Evolutionary conservation across 2,797 vertebrate species (phyloP), one percentile per base, ranked within the genome.

Genomic region (Myiotriccus ornatus): DNA sequence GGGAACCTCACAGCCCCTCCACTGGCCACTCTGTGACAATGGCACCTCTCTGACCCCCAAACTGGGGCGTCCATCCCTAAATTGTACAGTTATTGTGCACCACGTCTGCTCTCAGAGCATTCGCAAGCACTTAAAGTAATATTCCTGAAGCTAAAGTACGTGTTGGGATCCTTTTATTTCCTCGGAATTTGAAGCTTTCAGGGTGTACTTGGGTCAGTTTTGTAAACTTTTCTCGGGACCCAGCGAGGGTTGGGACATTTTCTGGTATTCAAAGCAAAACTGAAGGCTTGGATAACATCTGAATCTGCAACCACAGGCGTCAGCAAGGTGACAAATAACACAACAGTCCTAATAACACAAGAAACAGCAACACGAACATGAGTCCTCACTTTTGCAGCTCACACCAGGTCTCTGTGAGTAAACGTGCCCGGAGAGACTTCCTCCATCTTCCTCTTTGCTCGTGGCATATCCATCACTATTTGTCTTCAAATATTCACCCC

Each of bases 121-220:
- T 24, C 44, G 9, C 62, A 47, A 80, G 49, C 67, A 14, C n/a
- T 82, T 69, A 53, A 74, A 92, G 44, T 35, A 80, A 91, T 21
- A 60, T 15, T 41, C 49, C 4, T 6, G 3, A 44, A 34, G 39
- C 49, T 28, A 18, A 55, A 87, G 76, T 65, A 37, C 0, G 0
- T 11, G 10, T 65, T 34, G 43, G 52, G 64, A 77, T 74, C 0
- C 14, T 10, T 97, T 96, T 93, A 95, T 95, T 95, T 93, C 65
- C 64, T 93, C 28, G 2, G 1, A n/a, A 46, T 55, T 30, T 43
- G 69, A 62, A 83, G 68, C 44, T 57, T 68, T 49, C 50, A 67
- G 60, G 59, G 13, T 22, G 21, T 25, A 6, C n/a, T 76, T 5
- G 4, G 34, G 35, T 56, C 50, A 28, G 37, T 47, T 84, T 23